phyloP scores from a whole-genome alignment of 2,797 vertebrate genomes.

The Bovichtus diacanthus region DNA sequence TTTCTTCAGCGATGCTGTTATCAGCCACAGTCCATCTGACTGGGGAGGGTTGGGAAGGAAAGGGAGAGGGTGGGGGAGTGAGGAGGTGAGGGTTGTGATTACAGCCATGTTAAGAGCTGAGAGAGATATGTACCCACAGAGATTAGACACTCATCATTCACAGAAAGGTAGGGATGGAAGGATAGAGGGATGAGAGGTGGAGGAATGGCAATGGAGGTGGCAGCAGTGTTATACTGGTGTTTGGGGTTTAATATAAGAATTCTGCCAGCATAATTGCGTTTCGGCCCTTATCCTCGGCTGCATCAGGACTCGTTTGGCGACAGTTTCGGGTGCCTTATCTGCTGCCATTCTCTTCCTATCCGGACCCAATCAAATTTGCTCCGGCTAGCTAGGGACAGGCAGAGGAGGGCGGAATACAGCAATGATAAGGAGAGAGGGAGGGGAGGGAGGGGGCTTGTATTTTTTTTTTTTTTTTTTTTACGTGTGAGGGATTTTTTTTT shows the following conservation, averaged over 20 bases:
- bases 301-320: conserved; percentile 84
- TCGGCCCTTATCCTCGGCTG: conserved; percentile 82
- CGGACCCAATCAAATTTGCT: conserved; percentile 86
- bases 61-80: not conserved
- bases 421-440: conserved; percentile 68
- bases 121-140: conserved; percentile 79
- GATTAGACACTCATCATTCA: conserved; percentile 84
- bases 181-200: conserved; percentile 51
- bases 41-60: conserved; percentile 30
- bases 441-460: conserved; percentile 46
- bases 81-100: conserved; percentile 65
- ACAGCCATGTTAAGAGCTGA: conserved; percentile 80
- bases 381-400: conserved; percentile 75
- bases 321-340: conserved; percentile 85
- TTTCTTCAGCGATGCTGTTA: conserved; percentile 62
- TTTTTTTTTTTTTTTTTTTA: conserved; percentile 64
- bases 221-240: conserved; percentile 55
- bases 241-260: conserved; percentile 84
- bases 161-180: conserved; percentile 57
- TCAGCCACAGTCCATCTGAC: conserved; percentile 73
- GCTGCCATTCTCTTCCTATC: conserved; percentile 84
- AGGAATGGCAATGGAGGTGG: conserved; percentile 54
- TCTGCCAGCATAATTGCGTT: conserved; percentile 82
- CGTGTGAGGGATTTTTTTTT: conserved; percentile 67
- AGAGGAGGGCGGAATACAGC: conserved; percentile 70